These are phyloP conservation scores for Acrocephalus arundinaceus DNA, from an alignment of 2,113 vertebrate species.

Conservation along the genomic window DNA sequence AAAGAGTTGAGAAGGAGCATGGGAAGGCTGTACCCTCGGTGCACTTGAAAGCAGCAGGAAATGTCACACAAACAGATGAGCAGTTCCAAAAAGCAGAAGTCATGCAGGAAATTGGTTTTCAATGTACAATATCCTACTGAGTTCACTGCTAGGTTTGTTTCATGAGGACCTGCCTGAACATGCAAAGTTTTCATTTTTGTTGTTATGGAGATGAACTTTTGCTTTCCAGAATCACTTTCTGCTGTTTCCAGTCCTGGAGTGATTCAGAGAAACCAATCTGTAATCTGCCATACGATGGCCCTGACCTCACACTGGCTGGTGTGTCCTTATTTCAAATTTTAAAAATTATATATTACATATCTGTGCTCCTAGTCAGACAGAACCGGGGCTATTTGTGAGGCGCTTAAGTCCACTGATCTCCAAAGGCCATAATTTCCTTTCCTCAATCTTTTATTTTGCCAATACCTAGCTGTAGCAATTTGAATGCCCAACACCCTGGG, in stretches of 20 bases:
- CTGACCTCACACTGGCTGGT: not conserved
- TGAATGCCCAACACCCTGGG: not conserved
- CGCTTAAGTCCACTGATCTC: not conserved
- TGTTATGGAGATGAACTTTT: not conserved
- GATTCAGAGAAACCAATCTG: not conserved
- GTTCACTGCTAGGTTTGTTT: not conserved
- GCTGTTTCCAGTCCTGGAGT: not conserved
- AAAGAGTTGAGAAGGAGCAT: not conserved
- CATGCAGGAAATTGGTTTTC: not conserved
- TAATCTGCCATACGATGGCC: not conserved
- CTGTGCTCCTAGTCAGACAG: not conserved
- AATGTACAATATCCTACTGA: not conserved
- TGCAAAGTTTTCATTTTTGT: not conserved
- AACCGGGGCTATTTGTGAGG: not conserved
- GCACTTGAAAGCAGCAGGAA: not conserved
- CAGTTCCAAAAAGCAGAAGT: not conserved
- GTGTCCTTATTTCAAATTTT: not conserved
- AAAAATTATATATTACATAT: not conserved
- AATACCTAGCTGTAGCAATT: not conserved
- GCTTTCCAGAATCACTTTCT: not conserved
- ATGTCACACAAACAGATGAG: not conserved
- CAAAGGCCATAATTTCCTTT: not conserved
- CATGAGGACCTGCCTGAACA: not conserved
- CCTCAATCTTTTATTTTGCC: not conserved
- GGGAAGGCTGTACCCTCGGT: accelerated